These are phyloP conservation scores for Strongylocentrotus purpuratus DNA, from an alignment of 35 echinoderm and acorn worm genomes.

Conservation along the genomic window DNA sequence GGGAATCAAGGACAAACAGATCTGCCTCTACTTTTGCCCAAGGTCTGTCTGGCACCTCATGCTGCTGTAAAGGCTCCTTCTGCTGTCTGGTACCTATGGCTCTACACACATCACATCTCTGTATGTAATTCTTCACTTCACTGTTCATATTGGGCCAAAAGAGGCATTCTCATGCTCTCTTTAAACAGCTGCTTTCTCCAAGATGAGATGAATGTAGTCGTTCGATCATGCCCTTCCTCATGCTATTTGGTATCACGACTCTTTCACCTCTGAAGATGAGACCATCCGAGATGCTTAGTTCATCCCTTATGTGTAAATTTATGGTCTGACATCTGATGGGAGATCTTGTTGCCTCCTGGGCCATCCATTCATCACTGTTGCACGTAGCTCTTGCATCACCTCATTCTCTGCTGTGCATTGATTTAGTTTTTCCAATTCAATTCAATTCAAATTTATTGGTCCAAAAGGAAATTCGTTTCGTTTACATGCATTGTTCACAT, in stretches of 20 bases:
- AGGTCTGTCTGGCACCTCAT: constrained; percentile 62
- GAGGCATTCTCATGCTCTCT: constrained; percentile 66
- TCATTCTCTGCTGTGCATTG: not conserved
- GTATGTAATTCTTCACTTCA: constrained; percentile 51
- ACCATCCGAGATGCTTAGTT: not conserved
- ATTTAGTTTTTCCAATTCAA: not conserved
- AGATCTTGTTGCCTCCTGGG: not conserved
- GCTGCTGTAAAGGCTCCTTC: constrained; percentile 53
- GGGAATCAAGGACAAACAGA: constrained; percentile 52
- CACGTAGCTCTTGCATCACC: not conserved
- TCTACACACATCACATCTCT: constrained; percentile 51
- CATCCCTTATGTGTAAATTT: not conserved
- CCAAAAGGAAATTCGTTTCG: too few relatives aligned
- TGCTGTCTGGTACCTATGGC: constrained; percentile 49
- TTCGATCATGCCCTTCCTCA: constrained; percentile 59
- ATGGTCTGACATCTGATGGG: not conserved
- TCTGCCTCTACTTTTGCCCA: constrained; percentile 75
- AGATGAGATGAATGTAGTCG: constrained; percentile 65
- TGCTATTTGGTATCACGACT: constrained; percentile 16
- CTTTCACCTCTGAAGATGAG: not conserved
- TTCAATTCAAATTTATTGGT: too few relatives aligned
- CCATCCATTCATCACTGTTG: not conserved
- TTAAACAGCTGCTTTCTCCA: constrained; percentile 48
- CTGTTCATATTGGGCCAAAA: constrained; percentile 69
- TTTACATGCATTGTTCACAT: too few relatives aligned